Conservation (phyloP, 2,797 vertebrate species). For the Bufotes viridis region DNA sequence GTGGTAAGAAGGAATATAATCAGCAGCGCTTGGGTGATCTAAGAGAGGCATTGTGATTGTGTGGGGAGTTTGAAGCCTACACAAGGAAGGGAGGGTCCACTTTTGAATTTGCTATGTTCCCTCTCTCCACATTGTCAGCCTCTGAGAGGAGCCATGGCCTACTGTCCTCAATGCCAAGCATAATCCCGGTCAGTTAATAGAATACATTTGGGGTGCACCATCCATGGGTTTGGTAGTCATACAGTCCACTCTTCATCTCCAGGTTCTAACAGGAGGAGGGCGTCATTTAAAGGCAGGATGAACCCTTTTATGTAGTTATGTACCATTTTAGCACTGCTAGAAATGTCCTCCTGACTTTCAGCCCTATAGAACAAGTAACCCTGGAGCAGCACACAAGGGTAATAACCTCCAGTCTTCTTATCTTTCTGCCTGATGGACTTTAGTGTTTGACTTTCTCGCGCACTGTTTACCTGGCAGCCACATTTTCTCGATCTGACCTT, state of each 20-base stretch:
- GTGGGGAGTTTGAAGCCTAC: too few species aligned
- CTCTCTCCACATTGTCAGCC: background rate
- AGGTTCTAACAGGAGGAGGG: too few species aligned
- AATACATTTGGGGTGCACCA: too few species aligned
- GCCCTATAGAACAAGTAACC: background rate
- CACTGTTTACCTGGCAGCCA: slow-evolving; percentile 46
- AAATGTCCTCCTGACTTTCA: slow-evolving; percentile 36
- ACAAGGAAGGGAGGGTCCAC: background rate
- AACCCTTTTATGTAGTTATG: background rate
- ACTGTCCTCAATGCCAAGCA: too few species aligned
- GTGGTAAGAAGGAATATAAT: too few species aligned
- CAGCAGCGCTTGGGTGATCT: too few species aligned
- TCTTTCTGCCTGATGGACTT: slow-evolving; percentile 47
- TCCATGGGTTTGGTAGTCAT: too few species aligned
- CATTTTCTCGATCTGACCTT: slow-evolving; percentile 54
- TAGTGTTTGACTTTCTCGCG: slow-evolving; percentile 53
- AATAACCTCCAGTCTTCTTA: slow-evolving; percentile 51
- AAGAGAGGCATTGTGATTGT: too few species aligned
- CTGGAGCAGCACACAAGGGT: slow-evolving; percentile 15
- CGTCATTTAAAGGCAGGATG: background rate
- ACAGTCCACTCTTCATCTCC: too few species aligned
- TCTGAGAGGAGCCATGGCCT: too few species aligned
- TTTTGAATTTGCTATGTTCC: background rate
- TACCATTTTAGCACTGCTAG: background rate
- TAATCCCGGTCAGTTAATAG: too few species aligned